Evolutionary conservation across 1,140 invertebrate genomes (phyloP), one percentile per base, ranked within the genome.

Genomic region (Whitmania pigra): DNA sequence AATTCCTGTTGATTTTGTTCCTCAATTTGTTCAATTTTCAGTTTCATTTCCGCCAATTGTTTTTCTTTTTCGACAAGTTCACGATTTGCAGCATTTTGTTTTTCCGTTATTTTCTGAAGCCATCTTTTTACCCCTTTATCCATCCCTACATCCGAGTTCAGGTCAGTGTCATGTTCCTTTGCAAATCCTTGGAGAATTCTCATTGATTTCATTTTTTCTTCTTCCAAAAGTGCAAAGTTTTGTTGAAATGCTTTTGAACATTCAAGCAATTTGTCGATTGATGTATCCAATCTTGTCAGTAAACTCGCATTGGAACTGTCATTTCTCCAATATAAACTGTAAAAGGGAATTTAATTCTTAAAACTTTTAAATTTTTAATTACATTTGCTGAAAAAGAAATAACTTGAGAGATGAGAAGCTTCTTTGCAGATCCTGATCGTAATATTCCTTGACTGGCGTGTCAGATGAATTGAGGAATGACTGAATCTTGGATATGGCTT

Each of bases 1-100:
- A 70, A 25, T 22, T 70, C 31, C 49, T 70, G 31, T 20, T 53
- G 36, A 36, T 70, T 53, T 25, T 43, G 31, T 54, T 70, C 53
- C 53, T 70, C 69, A 53, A 22, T 49, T 70, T 49, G n/a, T 70
- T 25, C 69, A 53, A 27, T 25, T 70, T 36, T 25, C 53, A 20
- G 7, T 25, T 49, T 25, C 20, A 18, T 49, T 49, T 49, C 43
- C 15, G 9, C 2, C 9, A 49, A 49, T 0, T 49, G 43, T 49
- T 49, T 49, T 11, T 49, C 43, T 49, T 53, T 49, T 43, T 70
- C 43, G 31, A 49, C 69, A 11, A 43, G 43, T 15, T 36, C 36
- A 11, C 69, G 31, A n/a, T 29, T 49, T 49, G 43, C n/a, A 36
- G 40, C 25, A n/a, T 70, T 53, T n/a, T 22, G 31, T 2, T 70